A percentile compares a stretch with the other conserved stretches of the same genome.
Evolutionary conservation across 2,888 invertebrate species (phyloP).

Genomic region (Ormyrus rosae): DNA sequence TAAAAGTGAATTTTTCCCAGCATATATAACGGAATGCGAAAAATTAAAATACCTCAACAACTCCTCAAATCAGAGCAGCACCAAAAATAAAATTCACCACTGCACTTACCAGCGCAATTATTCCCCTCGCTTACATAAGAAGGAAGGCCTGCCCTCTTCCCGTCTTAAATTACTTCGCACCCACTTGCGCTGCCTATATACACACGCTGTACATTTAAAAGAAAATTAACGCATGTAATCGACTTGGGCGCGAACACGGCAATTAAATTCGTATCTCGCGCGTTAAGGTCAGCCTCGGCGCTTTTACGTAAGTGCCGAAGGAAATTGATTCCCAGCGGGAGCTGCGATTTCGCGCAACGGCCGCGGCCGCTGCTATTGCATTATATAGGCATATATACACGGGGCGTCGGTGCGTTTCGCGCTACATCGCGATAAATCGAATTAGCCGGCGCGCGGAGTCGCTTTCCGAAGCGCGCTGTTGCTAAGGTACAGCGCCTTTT

Average conservation of each 20-base stretch:
- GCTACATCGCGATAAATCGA: background rate
- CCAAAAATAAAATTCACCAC: too few relatives aligned
- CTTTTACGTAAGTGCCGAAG: conserved; percentile 10
- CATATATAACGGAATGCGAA: too few relatives aligned
- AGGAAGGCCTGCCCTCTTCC: background rate
- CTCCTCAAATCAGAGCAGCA: too few relatives aligned
- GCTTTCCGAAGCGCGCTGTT: too few relatives aligned
- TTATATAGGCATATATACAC: background rate
- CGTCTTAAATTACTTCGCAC: conserved; percentile 9
- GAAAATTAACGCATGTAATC: background rate
- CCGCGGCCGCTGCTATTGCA: background rate
- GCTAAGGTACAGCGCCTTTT: too few relatives aligned
- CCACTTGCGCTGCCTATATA: background rate
- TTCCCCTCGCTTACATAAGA: background rate
- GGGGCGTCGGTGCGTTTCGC: background rate
- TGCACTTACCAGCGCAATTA: too few relatives aligned
- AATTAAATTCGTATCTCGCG: conserved; percentile 23
- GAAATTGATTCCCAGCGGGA: conserved; percentile 46
- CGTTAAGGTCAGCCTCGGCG: background rate
- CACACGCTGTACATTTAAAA: background rate
- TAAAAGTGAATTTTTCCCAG: too few relatives aligned
- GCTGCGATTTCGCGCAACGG: background rate
- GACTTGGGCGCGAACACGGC: conserved; percentile 4
- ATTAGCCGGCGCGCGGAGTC: background rate
- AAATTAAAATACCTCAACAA: too few relatives aligned